Percentiles rank a stretch among this genome's conserved stretches.
Evolutionary conservation across 2,888 invertebrate genomes (phyloP).

Genomic region (Bimastos eiseni): DNA sequence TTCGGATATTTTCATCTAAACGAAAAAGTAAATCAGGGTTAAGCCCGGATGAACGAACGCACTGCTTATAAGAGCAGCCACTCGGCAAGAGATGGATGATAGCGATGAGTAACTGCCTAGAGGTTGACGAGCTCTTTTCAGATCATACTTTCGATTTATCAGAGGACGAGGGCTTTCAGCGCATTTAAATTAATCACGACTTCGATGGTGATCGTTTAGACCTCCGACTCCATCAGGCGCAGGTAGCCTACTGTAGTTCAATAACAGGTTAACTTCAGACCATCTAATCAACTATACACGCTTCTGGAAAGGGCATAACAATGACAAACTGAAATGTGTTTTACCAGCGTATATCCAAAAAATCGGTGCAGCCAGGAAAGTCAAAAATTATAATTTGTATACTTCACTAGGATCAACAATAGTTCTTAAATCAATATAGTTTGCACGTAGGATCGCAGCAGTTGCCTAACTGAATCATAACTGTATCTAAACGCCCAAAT

Average conservation of each 20-base stretch:
- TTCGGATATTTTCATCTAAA: neutral
- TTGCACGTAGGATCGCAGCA: too few species aligned
- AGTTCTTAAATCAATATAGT: too few species aligned
- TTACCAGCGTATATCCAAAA: neutral
- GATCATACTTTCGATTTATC: neutral
- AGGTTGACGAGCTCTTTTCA: neutral
- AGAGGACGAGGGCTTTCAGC: neutral
- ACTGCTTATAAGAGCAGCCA: too few species aligned
- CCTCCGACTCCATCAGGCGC: neutral
- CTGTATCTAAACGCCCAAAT: too few species aligned
- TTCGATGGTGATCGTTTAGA: neutral
- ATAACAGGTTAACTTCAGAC: neutral
- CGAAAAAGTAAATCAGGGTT: neutral
- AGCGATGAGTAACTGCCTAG: neutral
- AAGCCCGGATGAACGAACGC: neutral
- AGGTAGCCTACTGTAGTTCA: too few species aligned
- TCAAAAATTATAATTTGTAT: too few species aligned
- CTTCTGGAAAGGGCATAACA: neutral
- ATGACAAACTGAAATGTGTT: neutral
- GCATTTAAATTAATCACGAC: neutral
- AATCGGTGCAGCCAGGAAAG: too few species aligned
- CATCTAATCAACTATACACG: neutral
- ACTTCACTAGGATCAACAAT: too few species aligned
- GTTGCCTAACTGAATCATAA: too few species aligned
- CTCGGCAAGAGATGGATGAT: too few species aligned